Base-by-base conservation (phyloP, 2,888 invertebrate species). In the Nomada ferruginata region DNA sequence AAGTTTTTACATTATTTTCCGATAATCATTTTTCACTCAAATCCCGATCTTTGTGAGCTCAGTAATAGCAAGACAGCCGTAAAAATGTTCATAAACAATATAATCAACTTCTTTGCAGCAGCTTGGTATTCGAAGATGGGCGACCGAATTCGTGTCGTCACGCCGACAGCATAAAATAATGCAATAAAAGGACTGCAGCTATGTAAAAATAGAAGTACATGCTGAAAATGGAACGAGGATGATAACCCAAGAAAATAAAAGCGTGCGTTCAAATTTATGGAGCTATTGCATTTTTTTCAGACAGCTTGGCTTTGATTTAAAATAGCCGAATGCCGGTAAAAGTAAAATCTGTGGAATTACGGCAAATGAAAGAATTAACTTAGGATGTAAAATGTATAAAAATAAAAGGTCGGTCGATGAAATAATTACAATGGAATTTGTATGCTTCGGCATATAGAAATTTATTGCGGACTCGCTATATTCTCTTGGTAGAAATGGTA, bases 121-220 rank as follows among this genome's bases (percentile, higher is more conserved):
- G 13, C 20, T 53, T 44, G 42, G 23, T 64, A 64, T 23, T 15
- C 20, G 9, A 44, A 29, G 53, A 44, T 20, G 18, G 29, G 36
- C 61, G 50, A 47, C 42, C 36, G 65, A 64, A 72, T 44, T 44
- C 44, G 64, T 44, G 26, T 53, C 44, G 72, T 72, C 65, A 55
- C 52, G n/a, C 20, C 55, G n/a, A 50, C 64, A n/a, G 44, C 15
- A 26, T 65, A 64, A 64, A 72, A 71, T 57, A 76, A 76, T 73
- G 50, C 64, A 55, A 65, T 73, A 61, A 42, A 63, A 59, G 36
- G 36, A 53, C 44, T 59, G 20, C 36, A 23, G 60, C 29, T 23
- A n/a, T 52, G 73, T 52, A 66, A 66, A 65, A 53, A 23, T 36
- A 71, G 52, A 68, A 13, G 26, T 60, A 20, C 44, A 53, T 26